Evolutionary conservation across 2,113 vertebrate species (phyloP), one percentile per base, ranked within the genome.

Genomic region (Glaucidium brasilianum): DNA sequence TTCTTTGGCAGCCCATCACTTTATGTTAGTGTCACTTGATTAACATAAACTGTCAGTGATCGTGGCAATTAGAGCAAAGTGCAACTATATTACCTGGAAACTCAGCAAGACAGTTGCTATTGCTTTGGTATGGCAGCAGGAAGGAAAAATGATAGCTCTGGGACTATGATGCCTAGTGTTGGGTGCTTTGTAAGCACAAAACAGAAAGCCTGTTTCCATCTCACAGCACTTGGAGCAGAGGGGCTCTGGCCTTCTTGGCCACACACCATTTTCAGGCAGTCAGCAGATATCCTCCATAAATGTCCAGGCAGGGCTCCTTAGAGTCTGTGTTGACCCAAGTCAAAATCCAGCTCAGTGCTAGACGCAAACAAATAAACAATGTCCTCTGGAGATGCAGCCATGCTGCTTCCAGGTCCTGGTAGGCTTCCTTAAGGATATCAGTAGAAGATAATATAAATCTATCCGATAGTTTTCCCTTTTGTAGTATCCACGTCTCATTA

Each of bases 11-110:
- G 75, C 22, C 34, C 59, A 45, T 83, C 74, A 75, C 82, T 94
- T 85, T 82, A 45, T 43, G 25, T 15, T 79, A 11, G 74, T 90
- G 81, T 95, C 75, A 80, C 79, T 76, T 68, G 75, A 83, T 90
- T 73, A 93, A 96, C 29, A 50, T 88, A 88, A 96, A 90, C 90
- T 85, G 41, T 88, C 45, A n/a, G 69, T 72, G 84, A 69, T 35
- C 7, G 9, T 12, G 47, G 66, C 78, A 85, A 30, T 60, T 58
- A 66, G 45, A 66, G 81, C 76, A 87, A 85, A 78, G 62, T 72
- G 62, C 39, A 21, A 35, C 66, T 83, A 68, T 53, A 73, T 82
- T 94, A 88, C 69, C 84, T 90, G 71, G 25, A 79, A 94, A 56
- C 39, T 68, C 49, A 90, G 77, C 19, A 32, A 71, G 64, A 52